These are phyloP conservation scores for Huso huso DNA, from an alignment of 2,797 vertebrate genomes.

Conservation along the genomic window DNA sequence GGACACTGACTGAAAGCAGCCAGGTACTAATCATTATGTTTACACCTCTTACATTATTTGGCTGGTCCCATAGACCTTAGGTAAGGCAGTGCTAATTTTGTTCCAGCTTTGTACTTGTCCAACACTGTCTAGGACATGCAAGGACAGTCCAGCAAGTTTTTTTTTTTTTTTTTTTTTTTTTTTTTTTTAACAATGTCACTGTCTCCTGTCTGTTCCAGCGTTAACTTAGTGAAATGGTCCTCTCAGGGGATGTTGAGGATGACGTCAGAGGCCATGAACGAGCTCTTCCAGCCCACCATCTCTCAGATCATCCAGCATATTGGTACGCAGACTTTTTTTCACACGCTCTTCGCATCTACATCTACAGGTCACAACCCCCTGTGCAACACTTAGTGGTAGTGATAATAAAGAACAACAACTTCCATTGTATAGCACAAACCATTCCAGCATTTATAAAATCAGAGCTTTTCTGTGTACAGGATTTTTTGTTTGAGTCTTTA, in stretches of 20 bases:
- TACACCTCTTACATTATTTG: no score
- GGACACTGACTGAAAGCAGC: no score
- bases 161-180: no score
- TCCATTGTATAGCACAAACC: neutral
- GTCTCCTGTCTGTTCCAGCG: conserved; percentile 45
- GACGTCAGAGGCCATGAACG: conserved; percentile 82
- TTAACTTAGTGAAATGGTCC: conserved; percentile 93
- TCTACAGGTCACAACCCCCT: neutral
- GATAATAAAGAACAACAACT: no score
- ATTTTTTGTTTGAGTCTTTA: no score
- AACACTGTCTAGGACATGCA: no score
- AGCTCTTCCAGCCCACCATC: conserved; percentile 92
- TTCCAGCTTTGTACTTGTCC: no score
- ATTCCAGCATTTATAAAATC: neutral
- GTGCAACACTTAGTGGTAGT: neutral
- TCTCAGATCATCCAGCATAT: conserved; percentile 81
- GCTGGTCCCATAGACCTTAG: no score
- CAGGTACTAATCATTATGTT: no score
- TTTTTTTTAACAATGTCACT: neutral
- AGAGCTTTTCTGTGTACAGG: no score
- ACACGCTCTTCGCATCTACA: neutral
- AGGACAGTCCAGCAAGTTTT: no score
- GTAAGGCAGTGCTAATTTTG: no score
- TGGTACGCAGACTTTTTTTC: conserved; percentile 44
- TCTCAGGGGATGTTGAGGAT: conserved; percentile 94